Evolutionary conservation across 2,113 vertebrate species (phyloP).

Genomic region (Onychostruthus taczanowskii): DNA sequence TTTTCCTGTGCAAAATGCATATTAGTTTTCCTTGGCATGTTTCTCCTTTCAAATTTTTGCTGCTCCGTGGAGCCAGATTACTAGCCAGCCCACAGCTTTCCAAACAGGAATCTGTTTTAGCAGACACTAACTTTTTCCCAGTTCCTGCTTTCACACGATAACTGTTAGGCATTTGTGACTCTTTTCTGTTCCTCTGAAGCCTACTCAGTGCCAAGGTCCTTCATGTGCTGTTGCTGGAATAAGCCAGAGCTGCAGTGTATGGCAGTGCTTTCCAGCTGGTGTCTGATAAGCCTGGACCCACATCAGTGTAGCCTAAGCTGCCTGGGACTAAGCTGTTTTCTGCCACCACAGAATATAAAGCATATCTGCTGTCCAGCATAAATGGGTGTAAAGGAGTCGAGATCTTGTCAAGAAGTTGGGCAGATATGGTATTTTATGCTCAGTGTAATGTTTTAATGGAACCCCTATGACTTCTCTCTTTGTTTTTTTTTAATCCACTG

Average conservation of each 20-base stretch:
- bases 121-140: neutral
- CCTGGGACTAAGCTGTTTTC: neutral
- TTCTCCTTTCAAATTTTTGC: neutral
- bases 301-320: neutral
- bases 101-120: neutral
- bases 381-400: neutral
- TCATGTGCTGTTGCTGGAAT: neutral
- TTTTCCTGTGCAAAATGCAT: neutral
- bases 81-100: neutral
- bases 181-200: neutral
- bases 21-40: neutral
- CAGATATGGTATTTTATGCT: neutral
- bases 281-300: neutral
- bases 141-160: neutral
- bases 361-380: neutral
- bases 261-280: neutral
- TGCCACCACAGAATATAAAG: neutral
- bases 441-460: neutral
- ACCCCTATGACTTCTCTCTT: neutral
- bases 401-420: neutral
- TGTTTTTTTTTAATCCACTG: neutral
- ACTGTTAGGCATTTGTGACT: neutral
- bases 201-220: neutral
- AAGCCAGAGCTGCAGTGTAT: neutral
- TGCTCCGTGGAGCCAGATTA: neutral